phyloP scores from a whole-genome alignment of 30 jellyfish, hydroid and myxozoan genomes.

The Sanderia malayensis region DNA sequence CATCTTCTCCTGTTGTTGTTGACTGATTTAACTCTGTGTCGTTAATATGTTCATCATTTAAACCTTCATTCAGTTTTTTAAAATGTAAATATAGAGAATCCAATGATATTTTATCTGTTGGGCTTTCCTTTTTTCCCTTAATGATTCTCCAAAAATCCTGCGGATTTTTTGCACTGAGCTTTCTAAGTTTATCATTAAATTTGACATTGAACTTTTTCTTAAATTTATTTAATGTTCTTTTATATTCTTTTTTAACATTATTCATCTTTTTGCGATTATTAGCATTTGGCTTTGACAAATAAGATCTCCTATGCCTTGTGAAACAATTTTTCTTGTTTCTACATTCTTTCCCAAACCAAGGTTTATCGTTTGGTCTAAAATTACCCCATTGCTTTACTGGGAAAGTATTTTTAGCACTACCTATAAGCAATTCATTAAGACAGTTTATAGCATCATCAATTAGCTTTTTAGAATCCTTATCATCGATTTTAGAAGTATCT shows the following conservation, averaged over 20 bases:
- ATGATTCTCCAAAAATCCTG: conserved; percentile 11
- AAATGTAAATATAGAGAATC: conserved; percentile 4
- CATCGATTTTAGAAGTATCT: not conserved
- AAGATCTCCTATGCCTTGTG: not conserved
- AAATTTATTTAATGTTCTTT: conserved; percentile 2
- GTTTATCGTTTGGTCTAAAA: not conserved
- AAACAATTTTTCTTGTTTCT: not conserved
- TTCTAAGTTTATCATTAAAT: conserved; percentile 9
- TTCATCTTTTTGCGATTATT: conserved; percentile 10
- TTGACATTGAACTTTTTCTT: not conserved
- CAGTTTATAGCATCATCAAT: not conserved
- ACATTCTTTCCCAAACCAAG: conserved; percentile 25
- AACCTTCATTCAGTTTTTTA: not conserved
- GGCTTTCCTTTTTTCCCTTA: not conserved
- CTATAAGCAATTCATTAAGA: not conserved
- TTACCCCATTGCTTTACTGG: not conserved
- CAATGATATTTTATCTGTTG: not conserved
- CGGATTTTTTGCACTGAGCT: not conserved
- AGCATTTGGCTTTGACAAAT: not conserved
- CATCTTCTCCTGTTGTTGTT: not conserved
- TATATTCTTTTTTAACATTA: conserved; percentile 18
- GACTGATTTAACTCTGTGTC: not conserved
- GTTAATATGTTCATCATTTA: not conserved
- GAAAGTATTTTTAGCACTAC: conserved; percentile 2
- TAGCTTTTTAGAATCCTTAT: not conserved